Evolutionary conservation across 2,797 vertebrate genomes (phyloP).

Genomic region (Lacerta bilineata): DNA sequence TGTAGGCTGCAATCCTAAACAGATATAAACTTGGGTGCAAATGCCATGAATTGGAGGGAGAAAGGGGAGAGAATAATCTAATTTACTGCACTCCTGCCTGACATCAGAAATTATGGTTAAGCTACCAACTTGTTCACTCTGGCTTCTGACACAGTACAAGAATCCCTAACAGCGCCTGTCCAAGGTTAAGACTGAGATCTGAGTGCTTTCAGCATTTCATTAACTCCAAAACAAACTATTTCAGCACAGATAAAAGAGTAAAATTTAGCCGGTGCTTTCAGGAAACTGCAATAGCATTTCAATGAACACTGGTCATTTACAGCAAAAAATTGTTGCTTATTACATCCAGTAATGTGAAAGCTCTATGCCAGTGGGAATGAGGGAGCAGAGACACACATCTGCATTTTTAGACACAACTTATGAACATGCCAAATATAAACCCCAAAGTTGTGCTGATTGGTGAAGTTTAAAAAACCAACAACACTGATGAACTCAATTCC

Average conservation of each 20-base stretch:
- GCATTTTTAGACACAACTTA: not conserved
- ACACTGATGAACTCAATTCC: not conserved
- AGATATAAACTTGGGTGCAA: not conserved
- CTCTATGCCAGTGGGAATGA: not conserved
- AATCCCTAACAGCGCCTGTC: accelerated
- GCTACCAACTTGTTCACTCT: not conserved
- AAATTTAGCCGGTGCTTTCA: not conserved
- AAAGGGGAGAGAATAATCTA: not conserved
- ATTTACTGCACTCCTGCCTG: not conserved
- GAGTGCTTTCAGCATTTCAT: accelerated
- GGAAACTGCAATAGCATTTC: not conserved
- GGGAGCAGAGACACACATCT: not conserved
- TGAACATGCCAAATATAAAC: accelerated
- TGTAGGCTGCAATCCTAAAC: not conserved
- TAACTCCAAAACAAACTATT: slow-evolving; percentile 9
- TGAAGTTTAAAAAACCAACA: not conserved
- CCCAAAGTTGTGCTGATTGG: not conserved
- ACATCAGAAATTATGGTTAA: slow-evolving; percentile 4
- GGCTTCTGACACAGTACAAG: not conserved
- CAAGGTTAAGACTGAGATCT: slow-evolving; percentile 26
- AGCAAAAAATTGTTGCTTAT: slow-evolving; percentile 46
- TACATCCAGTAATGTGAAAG: not conserved
- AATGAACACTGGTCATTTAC: not conserved
- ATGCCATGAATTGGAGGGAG: not conserved
- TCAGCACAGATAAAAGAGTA: accelerated